A percentile compares a stretch with the other conserved stretches of the same genome.
These are phyloP conservation scores for Scolopax rusticola DNA, from an alignment of 2,797 vertebrate genomes.

Conservation along the genomic window DNA sequence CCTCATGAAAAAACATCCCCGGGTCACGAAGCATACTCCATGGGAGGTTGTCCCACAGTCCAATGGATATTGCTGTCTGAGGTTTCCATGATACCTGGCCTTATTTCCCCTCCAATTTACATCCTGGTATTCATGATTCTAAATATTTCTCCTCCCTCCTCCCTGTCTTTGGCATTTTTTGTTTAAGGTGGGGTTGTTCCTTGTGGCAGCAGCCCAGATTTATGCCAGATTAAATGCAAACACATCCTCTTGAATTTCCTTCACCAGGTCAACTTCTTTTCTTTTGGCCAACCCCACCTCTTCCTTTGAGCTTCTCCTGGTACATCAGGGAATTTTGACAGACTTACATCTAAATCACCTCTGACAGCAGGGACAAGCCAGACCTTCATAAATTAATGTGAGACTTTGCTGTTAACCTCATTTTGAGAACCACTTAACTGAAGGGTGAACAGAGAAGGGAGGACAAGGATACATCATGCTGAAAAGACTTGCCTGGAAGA, in stretches of 20 bases:
- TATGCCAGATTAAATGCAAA: neutral
- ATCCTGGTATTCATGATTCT: slow-evolving; percentile 52
- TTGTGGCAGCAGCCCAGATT: slow-evolving; percentile 38
- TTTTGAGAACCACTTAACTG: neutral
- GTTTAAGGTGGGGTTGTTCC: slow-evolving; percentile 59
- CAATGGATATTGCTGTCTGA: neutral
- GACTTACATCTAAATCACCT: neutral
- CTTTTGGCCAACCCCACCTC: slow-evolving; percentile 39
- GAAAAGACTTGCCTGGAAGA: neutral
- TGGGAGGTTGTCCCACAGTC: neutral
- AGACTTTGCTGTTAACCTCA: neutral
- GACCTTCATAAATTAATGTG: neutral
- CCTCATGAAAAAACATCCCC: neutral
- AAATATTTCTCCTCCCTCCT: neutral
- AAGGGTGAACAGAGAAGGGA: neutral
- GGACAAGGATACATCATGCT: neutral
- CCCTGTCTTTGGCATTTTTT: slow-evolving; percentile 27
- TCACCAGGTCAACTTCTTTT: slow-evolving; percentile 17
- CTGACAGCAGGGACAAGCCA: neutral
- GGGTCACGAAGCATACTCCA: neutral
- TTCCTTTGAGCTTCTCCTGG: slow-evolving; percentile 17
- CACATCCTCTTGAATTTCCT: slow-evolving; percentile 45
- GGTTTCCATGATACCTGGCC: neutral
- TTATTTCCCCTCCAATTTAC: slow-evolving; percentile 15
- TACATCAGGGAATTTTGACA: slow-evolving; percentile 9